Evolutionary conservation across 1,140 invertebrate genomes (phyloP).

Genomic region (Agrilus planipennis): DNA sequence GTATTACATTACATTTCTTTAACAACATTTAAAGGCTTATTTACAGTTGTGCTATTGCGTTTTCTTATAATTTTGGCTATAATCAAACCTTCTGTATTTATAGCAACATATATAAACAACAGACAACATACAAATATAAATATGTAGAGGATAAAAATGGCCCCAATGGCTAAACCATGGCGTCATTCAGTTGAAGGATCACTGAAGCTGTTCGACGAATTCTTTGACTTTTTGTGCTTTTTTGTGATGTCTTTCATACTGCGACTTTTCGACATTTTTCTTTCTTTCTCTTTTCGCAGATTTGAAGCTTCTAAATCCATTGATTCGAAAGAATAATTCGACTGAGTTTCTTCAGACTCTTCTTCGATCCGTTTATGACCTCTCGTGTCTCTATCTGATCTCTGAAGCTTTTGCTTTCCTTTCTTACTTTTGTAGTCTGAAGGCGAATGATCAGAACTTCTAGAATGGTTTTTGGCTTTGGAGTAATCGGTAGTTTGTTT

Average conservation of each 20-base stretch:
- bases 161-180: slow-evolving; percentile 42
- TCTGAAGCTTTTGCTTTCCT: slow-evolving; percentile 18
- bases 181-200: slow-evolving; percentile 41
- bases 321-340: too few species aligned
- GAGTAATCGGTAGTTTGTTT: too few species aligned
- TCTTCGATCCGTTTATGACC: slow-evolving; percentile 13
- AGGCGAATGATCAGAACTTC: too few species aligned
- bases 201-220: slow-evolving; percentile 20
- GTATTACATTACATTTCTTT: too few species aligned
- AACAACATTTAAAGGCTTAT: too few species aligned
- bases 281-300: slow-evolving; percentile 5
- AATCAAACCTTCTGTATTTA: slow-evolving; percentile 37
- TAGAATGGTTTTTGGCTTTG: too few species aligned
- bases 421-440: too few species aligned
- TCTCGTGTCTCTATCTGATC: slow-evolving; percentile 19
- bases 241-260: slow-evolving; percentile 12
- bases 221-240: slow-evolving; percentile 10
- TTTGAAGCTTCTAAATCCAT: slow-evolving; percentile 20
- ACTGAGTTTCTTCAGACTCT: slow-evolving; percentile 23
- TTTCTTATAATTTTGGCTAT: slow-evolving; percentile 24
- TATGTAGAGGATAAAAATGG: slow-evolving; percentile 43
- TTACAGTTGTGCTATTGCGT: too few species aligned
- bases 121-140: slow-evolving; percentile 42
- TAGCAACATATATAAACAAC: slow-evolving; percentile 43
- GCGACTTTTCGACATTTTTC: slow-evolving; percentile 9